phyloP scores from a whole-genome alignment of 2,888 invertebrate genomes.

The Apamea sordens region DNA sequence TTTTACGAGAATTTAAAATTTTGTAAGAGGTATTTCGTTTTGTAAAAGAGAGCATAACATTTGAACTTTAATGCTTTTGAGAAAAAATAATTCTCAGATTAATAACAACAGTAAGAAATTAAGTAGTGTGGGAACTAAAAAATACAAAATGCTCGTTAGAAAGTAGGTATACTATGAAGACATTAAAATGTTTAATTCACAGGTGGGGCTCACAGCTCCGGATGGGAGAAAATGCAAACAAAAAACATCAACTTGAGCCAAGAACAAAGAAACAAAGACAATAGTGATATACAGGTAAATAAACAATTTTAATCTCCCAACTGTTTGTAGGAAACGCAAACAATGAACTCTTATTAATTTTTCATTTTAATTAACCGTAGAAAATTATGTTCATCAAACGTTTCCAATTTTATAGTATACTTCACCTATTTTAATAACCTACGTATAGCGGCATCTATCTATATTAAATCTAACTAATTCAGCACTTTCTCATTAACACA shows the following conservation, averaged over 20 bases:
- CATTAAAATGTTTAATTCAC: slow-evolving; percentile 61
- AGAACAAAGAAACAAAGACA: slow-evolving; percentile 85
- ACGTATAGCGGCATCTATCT: slow-evolving; percentile 61
- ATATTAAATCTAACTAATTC: slow-evolving; percentile 1
- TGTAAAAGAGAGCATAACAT: background rate
- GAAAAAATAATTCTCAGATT: slow-evolving; percentile 1
- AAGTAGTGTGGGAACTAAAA: slow-evolving; percentile 42
- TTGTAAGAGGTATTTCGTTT: background rate
- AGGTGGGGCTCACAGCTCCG: slow-evolving; percentile 73
- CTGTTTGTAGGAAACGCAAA: slow-evolving; percentile 40
- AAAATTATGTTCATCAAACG: slow-evolving; percentile 7
- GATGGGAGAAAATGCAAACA: slow-evolving; percentile 90
- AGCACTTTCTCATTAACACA: background rate
- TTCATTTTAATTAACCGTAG: slow-evolving; percentile 37
- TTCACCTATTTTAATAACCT: background rate
- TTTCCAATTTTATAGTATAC: background rate
- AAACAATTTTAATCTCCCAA: slow-evolving; percentile 43
- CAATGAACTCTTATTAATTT: slow-evolving; percentile 46
- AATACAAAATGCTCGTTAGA: slow-evolving; percentile 38
- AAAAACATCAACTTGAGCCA: slow-evolving; percentile 91
- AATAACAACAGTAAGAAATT: slow-evolving; percentile 10
- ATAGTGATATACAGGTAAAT: slow-evolving; percentile 80
- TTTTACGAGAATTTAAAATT: slow-evolving; percentile 6
- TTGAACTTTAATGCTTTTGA: slow-evolving; percentile 18
- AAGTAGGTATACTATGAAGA: slow-evolving; percentile 43